Evolutionary conservation across 1,140 invertebrate species (phyloP), one percentile per base, ranked within the genome.

Genomic region (Temnothorax curvispinosus): DNA sequence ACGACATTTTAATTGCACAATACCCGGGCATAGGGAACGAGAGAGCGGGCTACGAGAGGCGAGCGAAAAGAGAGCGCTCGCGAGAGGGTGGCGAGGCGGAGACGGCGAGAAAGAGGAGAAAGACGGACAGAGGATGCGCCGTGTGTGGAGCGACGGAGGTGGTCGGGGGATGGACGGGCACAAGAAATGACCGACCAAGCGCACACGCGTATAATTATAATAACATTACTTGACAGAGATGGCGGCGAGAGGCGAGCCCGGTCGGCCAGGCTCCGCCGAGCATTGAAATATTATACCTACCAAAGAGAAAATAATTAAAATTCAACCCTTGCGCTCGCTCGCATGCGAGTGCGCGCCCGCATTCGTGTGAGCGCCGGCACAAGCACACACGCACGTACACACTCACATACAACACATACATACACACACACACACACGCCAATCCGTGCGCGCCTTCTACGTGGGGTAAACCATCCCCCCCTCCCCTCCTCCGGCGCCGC

Each of bases 291-390:
- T 95, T 95, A 95, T 95, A 95, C 94, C 93, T 94, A 94, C 94
- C 94, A 94, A 95, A 95, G 94, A 94, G 94, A 95, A 95, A 95
- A 95, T 95, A 95, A 95, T 95, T 95, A 95, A 95, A 95, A 95
- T 95, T 95, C 95, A 95, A 95, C 93, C 94, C 94, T 95, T 95
- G 94, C 94, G 92, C 92, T 92, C 85, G 64, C 89, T 91, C 89
- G 87, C 89, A 84, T 89, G 86, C 86, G 86, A 85, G 75, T 32
- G 41, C 69, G 72, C 54, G 74, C 18, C 32, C 84, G 82, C 50
- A 78, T 77, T 62, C 75, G 80, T 64, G 64, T 87, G 56, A 78
- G 62, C 80, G 72, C 62, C 86, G 54, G 78, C 69, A 75, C 87
- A 38, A 62, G 54, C 77, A 62, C 44, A 56, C 58, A 18, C 78